Percentiles rank a stretch among this genome's conserved stretches.
phyloP scores from a whole-genome alignment of 2,888 invertebrate species.

The Odontomyia ornata region DNA sequence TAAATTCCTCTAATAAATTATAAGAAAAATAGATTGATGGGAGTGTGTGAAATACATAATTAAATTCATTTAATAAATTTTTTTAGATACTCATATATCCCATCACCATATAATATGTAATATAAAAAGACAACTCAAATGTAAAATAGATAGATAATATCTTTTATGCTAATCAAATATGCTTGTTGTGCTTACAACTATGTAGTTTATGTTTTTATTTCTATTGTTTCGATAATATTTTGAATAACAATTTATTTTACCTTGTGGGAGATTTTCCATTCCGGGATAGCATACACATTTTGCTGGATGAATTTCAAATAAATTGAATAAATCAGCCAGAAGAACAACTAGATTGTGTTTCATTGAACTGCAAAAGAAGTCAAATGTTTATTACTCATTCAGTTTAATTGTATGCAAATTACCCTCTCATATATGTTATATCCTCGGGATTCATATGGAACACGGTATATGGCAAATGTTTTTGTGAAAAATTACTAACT shows the following conservation, averaged over 20 bases:
- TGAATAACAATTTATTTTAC: conserved; percentile 53
- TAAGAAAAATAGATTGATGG: conserved; percentile 26
- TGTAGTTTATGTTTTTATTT: not conserved
- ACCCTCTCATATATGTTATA: conserved; percentile 92
- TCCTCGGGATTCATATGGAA: conserved; percentile 97
- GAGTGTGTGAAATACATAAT: not conserved
- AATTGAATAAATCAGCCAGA: conserved; percentile 92
- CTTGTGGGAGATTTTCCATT: conserved; percentile 66
- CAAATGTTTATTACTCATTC: not conserved
- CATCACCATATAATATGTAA: conserved; percentile 17
- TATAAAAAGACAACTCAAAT: no score
- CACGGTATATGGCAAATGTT: conserved; percentile 84
- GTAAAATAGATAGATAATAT: not conserved
- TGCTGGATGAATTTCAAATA: conserved; percentile 91
- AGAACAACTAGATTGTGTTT: conserved; percentile 90
- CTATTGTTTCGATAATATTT: not conserved
- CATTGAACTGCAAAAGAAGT: conserved; percentile 76
- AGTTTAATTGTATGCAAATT: conserved; percentile 54
- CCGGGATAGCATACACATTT: conserved; percentile 87
- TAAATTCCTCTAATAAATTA: conserved; percentile 19
- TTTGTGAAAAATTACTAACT: conserved; percentile 86
- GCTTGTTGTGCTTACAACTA: not conserved
- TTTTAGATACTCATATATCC: not conserved
- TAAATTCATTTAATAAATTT: not conserved
- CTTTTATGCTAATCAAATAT: conserved; percentile 3